Percentiles rank a stretch among this genome's conserved stretches.
These are phyloP conservation scores for Porites divaricata DNA, from an alignment of 92 coral and sea anemone species.

Conservation along the genomic window DNA sequence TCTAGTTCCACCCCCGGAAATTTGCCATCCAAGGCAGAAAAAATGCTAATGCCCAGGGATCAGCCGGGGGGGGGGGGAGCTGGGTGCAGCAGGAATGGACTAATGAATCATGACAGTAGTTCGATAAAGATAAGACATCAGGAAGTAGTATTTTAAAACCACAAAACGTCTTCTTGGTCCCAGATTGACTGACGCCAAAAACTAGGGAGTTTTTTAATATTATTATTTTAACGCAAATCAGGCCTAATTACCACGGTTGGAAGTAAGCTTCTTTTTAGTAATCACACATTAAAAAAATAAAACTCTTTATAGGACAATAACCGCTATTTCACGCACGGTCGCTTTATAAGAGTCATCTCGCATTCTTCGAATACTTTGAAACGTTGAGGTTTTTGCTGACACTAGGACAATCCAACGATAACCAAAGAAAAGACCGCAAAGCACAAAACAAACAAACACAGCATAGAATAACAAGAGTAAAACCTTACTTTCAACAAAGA, in stretches of 20 bases:
- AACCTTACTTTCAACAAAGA: background rate
- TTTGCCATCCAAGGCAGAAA: too few relatives aligned
- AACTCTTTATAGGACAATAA: background rate
- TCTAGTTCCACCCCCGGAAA: too few relatives aligned
- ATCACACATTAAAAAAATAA: background rate
- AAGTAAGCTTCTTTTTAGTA: background rate
- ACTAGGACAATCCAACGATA: background rate
- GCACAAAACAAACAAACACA: constrained; percentile 16
- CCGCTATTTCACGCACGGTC: constrained; percentile 34
- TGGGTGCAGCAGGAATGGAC: too few relatives aligned
- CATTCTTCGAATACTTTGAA: constrained; percentile 35
- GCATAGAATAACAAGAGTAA: background rate
- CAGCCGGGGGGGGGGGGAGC: too few relatives aligned
- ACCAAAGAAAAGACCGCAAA: constrained; percentile 11
- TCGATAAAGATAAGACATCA: too few relatives aligned
- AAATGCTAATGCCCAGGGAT: too few relatives aligned
- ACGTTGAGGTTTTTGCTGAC: constrained; percentile 16
- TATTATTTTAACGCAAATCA: background rate
- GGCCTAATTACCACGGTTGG: background rate
- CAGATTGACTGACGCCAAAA: background rate
- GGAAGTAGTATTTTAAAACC: too few relatives aligned
- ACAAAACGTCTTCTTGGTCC: background rate
- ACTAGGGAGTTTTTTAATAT: background rate
- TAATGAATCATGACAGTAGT: too few relatives aligned
- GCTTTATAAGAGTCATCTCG: constrained; percentile 26